A percentile compares a stretch with the other conserved stretches of the same genome.
Evolutionary conservation across 2,888 invertebrate species (phyloP).

Genomic region (Ectemnius continuus): DNA sequence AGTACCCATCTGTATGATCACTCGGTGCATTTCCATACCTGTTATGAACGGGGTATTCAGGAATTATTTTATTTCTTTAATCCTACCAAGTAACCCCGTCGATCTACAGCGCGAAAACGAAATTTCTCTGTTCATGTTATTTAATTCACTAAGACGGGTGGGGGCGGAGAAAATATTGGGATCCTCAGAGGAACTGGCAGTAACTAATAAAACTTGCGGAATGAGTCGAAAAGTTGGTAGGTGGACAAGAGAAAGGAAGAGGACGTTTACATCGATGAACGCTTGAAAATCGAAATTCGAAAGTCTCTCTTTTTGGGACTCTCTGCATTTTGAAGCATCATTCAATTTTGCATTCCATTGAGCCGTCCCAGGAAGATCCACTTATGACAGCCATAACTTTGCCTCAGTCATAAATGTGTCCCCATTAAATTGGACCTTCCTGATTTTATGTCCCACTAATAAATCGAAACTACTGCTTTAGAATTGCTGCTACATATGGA

Average conservation of each 20-base stretch:
- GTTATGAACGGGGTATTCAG: not conserved
- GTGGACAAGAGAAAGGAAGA: slow-evolving; percentile 11
- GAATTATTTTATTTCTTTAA: slow-evolving; percentile 4
- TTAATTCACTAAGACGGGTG: slow-evolving; percentile 26
- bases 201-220: slow-evolving; percentile 18
- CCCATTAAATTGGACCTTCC: too few relatives aligned
- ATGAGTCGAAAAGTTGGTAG: slow-evolving; percentile 9
- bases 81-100: slow-evolving; percentile 6
- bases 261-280: slow-evolving; percentile 38
- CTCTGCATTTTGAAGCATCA: slow-evolving; percentile 6
- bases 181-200: slow-evolving; percentile 3
- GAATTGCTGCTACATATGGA: too few relatives aligned
- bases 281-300: slow-evolving; percentile 58
- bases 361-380: too few relatives aligned
- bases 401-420: too few relatives aligned
- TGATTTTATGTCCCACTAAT: too few relatives aligned
- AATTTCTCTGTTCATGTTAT: slow-evolving; percentile 35
- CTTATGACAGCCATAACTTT: too few relatives aligned
- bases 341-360: too few relatives aligned
- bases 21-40: slow-evolving; percentile 10
- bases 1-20: not conserved
- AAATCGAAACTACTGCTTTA: too few relatives aligned
- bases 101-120: too few relatives aligned
- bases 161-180: slow-evolving; percentile 16
- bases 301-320: slow-evolving; percentile 47